A percentile compares a stretch with the other conserved stretches of the same genome.
Evolutionary conservation across 2,113 vertebrate genomes (phyloP).

Genomic region (Diadophis punctatus): DNA sequence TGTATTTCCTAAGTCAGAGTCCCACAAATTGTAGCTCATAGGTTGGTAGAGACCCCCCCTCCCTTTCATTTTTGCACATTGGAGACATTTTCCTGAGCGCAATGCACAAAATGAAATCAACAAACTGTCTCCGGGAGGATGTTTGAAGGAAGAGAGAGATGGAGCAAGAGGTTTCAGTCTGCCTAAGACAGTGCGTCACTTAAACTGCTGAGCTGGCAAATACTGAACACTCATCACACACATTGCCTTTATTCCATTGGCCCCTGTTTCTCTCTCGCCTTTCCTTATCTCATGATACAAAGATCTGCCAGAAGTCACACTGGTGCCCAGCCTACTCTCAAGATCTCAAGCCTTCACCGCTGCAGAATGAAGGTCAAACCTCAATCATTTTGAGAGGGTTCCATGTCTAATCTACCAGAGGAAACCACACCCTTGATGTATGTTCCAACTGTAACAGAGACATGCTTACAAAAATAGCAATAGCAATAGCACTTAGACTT

Average conservation of each 20-base stretch:
- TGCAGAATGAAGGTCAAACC: not conserved
- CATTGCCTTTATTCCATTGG: not conserved
- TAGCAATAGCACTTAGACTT: not conserved
- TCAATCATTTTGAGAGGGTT: no score
- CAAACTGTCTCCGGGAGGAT: conserved; percentile 13
- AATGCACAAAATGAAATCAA: conserved; percentile 24
- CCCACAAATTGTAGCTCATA: not conserved
- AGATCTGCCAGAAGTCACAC: not conserved
- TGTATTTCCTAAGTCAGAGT: not conserved
- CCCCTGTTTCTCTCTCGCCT: not conserved
- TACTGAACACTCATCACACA: no score
- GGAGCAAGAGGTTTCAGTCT: not conserved
- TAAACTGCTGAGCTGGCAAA: not conserved
- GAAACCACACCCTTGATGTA: not conserved
- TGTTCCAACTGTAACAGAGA: not conserved
- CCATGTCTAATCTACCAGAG: not conserved
- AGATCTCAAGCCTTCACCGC: not conserved
- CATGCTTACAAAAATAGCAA: not conserved
- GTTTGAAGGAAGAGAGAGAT: not conserved
- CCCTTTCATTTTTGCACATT: not conserved
- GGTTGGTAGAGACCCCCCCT: conserved; percentile 5
- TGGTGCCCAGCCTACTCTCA: not conserved
- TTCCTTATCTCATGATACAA: not conserved
- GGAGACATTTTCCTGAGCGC: conserved; percentile 44
- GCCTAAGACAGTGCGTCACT: not conserved